Base-by-base conservation (phyloP, 2,797 vertebrate species). In the Lepus oiostolus region DNA sequence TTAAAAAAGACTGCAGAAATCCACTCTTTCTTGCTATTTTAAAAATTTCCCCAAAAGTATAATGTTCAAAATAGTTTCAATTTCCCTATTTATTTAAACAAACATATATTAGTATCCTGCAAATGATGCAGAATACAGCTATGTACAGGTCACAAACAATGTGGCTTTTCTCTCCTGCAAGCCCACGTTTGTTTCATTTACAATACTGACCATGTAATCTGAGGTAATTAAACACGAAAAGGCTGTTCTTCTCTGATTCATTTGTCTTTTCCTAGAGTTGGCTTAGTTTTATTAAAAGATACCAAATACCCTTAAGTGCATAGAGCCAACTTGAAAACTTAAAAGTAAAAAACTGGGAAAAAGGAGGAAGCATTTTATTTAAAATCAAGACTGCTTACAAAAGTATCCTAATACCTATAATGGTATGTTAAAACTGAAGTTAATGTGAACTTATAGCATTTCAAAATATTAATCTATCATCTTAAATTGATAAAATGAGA, bases 281-380 rank as follows among this genome's bases (percentile, higher is more conserved):
- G 58, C 94, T 95, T 22, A 88, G 35, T 71, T 76, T 91, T 68
- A 68, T 88, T 86, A 90, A 52, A 96, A 77, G 90, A 83, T 32
- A 1, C 14, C 2, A 90, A 91, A 89, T 17, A 94, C 19, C 11
- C 50, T 83, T 87, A 93, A 95, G 42, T 92, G 79, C 21, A 92
- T 26, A 50, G 7, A 91, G 91, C 63, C 70, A 96, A 95, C 60
- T 70, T 92, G 38, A 91, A 97, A 96, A 95, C 47, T 75, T 88
- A 90, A 97, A 94, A 87, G 82, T 70, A 93, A 90, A 58, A 88
- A 89, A 42, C 72, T 16, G 3, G 58, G 63, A 95, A 90, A 83
- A 79, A 88, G 32, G 11, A 47, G 35, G 65, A 60, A 68, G 21
- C 8, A 93, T 38, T 93, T 79, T 85, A 14, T 65, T 89, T 52